Evolutionary conservation across 2,113 vertebrate species (phyloP).

Genomic region (Zosterops hypoxanthus): DNA sequence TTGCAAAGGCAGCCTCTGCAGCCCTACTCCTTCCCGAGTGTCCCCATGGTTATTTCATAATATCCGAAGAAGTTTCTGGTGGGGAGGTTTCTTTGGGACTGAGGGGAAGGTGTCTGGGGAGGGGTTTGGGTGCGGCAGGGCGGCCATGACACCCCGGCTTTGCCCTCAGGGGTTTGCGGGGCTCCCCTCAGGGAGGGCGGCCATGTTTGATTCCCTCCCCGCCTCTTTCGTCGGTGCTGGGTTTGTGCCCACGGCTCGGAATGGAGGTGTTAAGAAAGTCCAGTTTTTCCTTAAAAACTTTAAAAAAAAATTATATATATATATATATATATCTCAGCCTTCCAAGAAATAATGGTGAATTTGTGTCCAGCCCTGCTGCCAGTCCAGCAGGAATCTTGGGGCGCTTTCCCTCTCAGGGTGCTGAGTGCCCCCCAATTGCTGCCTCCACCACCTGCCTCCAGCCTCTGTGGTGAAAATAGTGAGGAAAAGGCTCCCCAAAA

Average conservation of each 20-base stretch:
- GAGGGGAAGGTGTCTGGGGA: neutral
- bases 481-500: neutral
- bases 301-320: too few species aligned
- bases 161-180: neutral
- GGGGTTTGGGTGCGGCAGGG: too few species aligned
- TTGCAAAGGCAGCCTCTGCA: neutral
- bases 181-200: neutral
- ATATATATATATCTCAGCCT: neutral
- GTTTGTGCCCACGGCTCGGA: neutral
- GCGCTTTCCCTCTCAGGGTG: accelerated
- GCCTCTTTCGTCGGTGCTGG: accelerated
- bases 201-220: accelerated
- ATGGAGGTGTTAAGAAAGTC: neutral
- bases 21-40: neutral
- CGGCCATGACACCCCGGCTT: neutral
- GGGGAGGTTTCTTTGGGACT: accelerated
- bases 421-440: accelerated
- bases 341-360: neutral
- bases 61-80: neutral
- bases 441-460: accelerated
- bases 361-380: neutral
- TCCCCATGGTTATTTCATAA: neutral
- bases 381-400: neutral
- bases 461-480: neutral
- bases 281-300: neutral